Conservation (phyloP, 2,113 vertebrate species). For the Paradisaea rubra region DNA sequence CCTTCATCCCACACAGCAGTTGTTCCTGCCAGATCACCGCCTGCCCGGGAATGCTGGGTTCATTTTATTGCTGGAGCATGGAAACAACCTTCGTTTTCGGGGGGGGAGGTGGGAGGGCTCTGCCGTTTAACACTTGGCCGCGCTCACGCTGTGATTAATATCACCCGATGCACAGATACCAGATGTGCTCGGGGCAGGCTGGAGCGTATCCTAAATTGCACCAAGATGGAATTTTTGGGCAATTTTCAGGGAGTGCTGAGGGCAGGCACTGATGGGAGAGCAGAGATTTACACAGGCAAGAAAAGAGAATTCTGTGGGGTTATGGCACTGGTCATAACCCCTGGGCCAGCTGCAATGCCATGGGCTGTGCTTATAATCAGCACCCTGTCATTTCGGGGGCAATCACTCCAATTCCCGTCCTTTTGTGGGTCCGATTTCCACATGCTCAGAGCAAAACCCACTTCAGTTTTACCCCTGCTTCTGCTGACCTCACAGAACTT, state of each 20-base stretch:
- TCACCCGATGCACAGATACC: constrained; percentile 13
- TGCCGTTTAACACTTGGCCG: neutral
- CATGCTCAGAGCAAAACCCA: neutral
- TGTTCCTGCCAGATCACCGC: constrained; percentile 25
- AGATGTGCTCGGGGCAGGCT: constrained; percentile 44
- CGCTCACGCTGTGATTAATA: constrained; percentile 18
- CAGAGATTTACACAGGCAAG: neutral
- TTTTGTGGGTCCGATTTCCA: neutral
- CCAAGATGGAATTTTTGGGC: constrained; percentile 42
- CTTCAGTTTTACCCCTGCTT: neutral
- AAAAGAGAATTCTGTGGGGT: neutral
- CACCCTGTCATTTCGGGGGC: neutral
- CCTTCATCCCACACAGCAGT: constrained; percentile 35
- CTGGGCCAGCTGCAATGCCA: neutral
- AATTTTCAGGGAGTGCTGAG: constrained; percentile 10
- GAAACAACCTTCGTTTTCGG: neutral
- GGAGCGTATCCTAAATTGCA: constrained; percentile 48
- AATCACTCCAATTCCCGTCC: neutral
- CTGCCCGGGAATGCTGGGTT: neutral
- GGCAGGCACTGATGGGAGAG: neutral
- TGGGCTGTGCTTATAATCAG: neutral
- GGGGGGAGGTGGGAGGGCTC: constrained; percentile 1
- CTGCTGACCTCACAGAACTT: neutral
- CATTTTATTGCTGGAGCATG: constrained; percentile 17
- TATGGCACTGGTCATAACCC: neutral